These are phyloP conservation scores for Anticlea derivata DNA, from an alignment of 2,888 invertebrate species.

Conservation along the genomic window DNA sequence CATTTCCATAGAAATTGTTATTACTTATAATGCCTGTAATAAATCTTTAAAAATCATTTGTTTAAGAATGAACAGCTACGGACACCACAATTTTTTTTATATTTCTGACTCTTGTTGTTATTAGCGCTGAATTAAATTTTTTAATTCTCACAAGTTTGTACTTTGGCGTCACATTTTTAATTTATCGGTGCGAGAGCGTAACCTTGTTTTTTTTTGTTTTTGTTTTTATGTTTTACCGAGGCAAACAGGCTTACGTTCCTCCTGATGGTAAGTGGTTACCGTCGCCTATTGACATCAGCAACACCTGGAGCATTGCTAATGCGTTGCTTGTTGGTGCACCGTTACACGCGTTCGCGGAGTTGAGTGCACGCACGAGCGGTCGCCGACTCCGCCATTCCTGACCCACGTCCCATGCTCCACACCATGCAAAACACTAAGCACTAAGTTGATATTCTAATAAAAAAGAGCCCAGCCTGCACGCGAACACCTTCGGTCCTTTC, in stretches of 20 bases:
- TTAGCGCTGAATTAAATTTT: constrained; percentile 10
- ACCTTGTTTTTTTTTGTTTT: too few relatives aligned
- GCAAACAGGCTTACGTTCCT: too few relatives aligned
- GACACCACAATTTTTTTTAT: constrained; percentile 14
- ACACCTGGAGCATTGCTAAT: too few relatives aligned
- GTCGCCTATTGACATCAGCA: too few relatives aligned
- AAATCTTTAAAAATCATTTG: constrained; percentile 39
- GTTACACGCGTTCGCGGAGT: constrained; percentile 75
- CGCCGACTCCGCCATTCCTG: constrained; percentile 70
- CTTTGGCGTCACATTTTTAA: constrained; percentile 24
- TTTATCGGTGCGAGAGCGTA: constrained; percentile 52
- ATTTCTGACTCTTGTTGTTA: constrained; percentile 6
- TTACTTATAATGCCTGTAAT: constrained; percentile 46
- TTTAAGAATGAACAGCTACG: constrained; percentile 15
- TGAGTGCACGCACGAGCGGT: constrained; percentile 78
- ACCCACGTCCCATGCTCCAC: constrained; percentile 48
- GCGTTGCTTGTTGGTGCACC: too few relatives aligned
- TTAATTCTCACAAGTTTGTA: constrained; percentile 2
- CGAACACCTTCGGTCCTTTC: constrained; percentile 19
- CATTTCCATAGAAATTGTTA: constrained; percentile 44
- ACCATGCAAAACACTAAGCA: constrained; percentile 29
- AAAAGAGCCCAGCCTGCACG: not conserved
- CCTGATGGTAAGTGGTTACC: too few relatives aligned
- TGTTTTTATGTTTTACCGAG: too few relatives aligned
- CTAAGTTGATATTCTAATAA: constrained; percentile 12